Conservation (phyloP, 2,797 vertebrate species). For the Pseudochirops corinnae region DNA sequence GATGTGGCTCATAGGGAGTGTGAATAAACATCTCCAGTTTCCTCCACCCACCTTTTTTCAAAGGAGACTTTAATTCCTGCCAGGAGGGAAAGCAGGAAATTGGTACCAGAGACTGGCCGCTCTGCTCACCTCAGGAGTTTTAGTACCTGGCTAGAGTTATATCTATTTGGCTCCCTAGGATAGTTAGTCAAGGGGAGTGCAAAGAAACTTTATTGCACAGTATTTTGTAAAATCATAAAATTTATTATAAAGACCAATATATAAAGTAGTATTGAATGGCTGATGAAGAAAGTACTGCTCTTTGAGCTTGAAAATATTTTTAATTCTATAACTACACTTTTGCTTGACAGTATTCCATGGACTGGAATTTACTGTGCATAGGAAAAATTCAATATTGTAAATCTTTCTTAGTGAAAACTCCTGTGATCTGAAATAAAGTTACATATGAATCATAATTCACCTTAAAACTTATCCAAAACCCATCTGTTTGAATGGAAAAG, state of each 20-base stretch:
- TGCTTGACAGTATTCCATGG: conserved; percentile 54
- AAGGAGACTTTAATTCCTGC: neutral
- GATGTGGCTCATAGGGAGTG: neutral
- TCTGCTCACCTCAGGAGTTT: neutral
- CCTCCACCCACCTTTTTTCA: neutral
- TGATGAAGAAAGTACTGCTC: neutral
- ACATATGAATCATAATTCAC: conserved; percentile 76
- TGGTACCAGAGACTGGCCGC: neutral
- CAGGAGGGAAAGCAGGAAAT: neutral
- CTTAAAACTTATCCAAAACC: conserved; percentile 77
- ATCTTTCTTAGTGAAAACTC: conserved; percentile 67
- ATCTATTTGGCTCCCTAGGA: neutral
- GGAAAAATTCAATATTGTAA: conserved; percentile 71
- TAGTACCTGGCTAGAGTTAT: neutral
- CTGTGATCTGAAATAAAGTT: conserved; percentile 70
- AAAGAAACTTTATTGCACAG: neutral
- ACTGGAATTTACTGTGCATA: conserved; percentile 67
- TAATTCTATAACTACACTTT: conserved; percentile 44
- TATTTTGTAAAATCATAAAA: neutral
- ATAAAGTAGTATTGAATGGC: neutral
- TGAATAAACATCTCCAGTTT: neutral
- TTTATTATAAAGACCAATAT: neutral
- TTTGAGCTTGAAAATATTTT: conserved; percentile 46
- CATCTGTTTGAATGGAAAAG: conserved; percentile 80
- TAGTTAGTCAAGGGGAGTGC: neutral